Evolutionary conservation across 1,140 invertebrate genomes (phyloP), one percentile per base, ranked within the genome.

Genomic region (Odontomachus brunneus): DNA sequence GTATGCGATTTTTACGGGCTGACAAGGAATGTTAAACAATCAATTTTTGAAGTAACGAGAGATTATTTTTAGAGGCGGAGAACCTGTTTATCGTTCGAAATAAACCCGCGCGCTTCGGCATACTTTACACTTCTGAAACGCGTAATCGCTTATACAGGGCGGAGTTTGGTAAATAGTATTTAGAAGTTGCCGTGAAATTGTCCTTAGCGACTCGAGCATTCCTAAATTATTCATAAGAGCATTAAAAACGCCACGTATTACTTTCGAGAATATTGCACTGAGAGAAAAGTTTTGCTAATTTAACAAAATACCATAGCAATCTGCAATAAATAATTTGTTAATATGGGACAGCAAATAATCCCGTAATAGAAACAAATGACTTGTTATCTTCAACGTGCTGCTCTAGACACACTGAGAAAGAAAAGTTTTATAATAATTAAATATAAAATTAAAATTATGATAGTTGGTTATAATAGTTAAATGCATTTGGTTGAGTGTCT

Each of bases 1-100:
- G 9, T 63, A 74, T 49, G 57, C 38, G 22, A 24, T 60, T 62
- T 14, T 74, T 22, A 75, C 53, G 1, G 57, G 33, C 38, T 51
- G 17, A 1, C 17, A 24, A 29, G 3, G 22, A 74, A 17, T 7
- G 15, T 38, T 17, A 60, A n/a, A 60, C n/a, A 9, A 19, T 2
- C 15, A 24, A 14, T 71, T 71, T 33, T 15, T 1, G 15, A 4
- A n/a, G 7, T n/a, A 60, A 26, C 44, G 38, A 24, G 3, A 12
- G 19, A 26, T 59, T 11, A 73, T 62, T 62, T 22, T 48, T 17
- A 9, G 26, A 62, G 4, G 15, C 3, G n/a, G 2, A 74, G 44
- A 12, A 59, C 22, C 22, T 59, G 33, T 22, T 44, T 63, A 29
- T 63, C 33, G 26, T 38, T 4, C 38, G 38, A 11, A 44, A 44